phyloP scores from a whole-genome alignment of 2,797 vertebrate genomes.

The Atherinosoma microstoma region DNA sequence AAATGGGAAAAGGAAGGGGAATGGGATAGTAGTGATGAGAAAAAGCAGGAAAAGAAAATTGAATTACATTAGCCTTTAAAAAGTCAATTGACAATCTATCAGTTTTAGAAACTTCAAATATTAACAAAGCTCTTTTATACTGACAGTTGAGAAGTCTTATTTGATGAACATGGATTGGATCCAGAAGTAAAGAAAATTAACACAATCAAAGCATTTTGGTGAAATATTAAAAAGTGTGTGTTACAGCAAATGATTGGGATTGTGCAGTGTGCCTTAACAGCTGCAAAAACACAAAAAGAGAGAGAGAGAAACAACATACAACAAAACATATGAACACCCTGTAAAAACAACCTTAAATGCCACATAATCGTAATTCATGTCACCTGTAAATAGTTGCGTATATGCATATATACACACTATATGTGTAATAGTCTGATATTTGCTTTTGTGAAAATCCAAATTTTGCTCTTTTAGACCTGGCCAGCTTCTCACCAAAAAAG shows the following conservation, averaged over 20 bases:
- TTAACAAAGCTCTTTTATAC: slow-evolving; percentile 33
- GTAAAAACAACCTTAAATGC: neutral
- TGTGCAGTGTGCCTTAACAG: neutral
- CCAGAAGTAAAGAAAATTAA: slow-evolving; percentile 21
- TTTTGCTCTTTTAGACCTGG: too few relatives aligned
- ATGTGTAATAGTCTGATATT: neutral
- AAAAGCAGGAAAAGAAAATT: slow-evolving; percentile 52
- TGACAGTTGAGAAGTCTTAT: slow-evolving; percentile 20
- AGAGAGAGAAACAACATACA: neutral
- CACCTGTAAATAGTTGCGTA: neutral
- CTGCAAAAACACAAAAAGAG: neutral
- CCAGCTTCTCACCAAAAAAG: too few relatives aligned
- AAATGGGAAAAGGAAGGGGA: slow-evolving; percentile 7
- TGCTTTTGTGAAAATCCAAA: neutral
- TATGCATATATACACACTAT: too few relatives aligned
- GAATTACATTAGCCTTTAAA: slow-evolving; percentile 57
- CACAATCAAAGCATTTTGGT: neutral
- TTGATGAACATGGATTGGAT: slow-evolving; percentile 48
- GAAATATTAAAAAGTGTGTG: neutral
- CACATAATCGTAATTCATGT: neutral
- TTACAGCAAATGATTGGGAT: neutral
- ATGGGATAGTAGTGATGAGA: slow-evolving; percentile 21
- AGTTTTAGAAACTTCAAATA: slow-evolving; percentile 40
- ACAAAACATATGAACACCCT: too few relatives aligned
- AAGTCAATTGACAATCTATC: slow-evolving; percentile 38